phyloP scores from a whole-genome alignment of 2,113 vertebrate genomes.

The Empidonax traillii region DNA sequence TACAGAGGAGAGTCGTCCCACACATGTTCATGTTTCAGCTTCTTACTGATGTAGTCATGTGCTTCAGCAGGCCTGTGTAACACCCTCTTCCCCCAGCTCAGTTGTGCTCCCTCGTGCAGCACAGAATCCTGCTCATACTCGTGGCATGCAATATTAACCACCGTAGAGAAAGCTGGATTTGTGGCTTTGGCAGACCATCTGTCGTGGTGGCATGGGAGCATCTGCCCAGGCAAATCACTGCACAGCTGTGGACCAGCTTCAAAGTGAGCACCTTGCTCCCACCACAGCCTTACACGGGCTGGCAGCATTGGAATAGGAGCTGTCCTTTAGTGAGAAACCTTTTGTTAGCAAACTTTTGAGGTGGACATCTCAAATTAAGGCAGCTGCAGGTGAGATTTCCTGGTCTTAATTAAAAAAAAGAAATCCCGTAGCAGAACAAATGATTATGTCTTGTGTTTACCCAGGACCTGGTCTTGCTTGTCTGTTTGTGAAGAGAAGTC shows the following conservation, averaged over 20 bases:
- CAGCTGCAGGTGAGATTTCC: background rate
- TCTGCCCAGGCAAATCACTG: background rate
- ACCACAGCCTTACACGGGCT: background rate
- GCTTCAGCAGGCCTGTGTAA: background rate
- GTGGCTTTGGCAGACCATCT: background rate
- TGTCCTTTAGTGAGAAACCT: background rate
- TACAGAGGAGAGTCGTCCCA: background rate
- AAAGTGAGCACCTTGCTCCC: background rate
- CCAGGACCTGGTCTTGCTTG: background rate
- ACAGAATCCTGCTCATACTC: background rate
- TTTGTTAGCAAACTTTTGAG: background rate
- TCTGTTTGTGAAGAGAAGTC: background rate
- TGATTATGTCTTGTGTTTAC: background rate
- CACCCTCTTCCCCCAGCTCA: fast-evolving
- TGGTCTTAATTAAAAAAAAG: background rate
- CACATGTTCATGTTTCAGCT: background rate
- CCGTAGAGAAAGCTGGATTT: background rate
- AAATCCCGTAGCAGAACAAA: fast-evolving
- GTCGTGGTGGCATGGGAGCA: background rate
- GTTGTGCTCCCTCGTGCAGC: fast-evolving
- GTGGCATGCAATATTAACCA: background rate
- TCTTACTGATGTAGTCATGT: background rate
- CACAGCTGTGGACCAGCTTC: background rate
- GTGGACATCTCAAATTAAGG: background rate
- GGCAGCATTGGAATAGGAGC: background rate